Evolutionary conservation across 2,888 invertebrate genomes (phyloP), one percentile per base, ranked within the genome.

Genomic region (Cantharis rufa): DNA sequence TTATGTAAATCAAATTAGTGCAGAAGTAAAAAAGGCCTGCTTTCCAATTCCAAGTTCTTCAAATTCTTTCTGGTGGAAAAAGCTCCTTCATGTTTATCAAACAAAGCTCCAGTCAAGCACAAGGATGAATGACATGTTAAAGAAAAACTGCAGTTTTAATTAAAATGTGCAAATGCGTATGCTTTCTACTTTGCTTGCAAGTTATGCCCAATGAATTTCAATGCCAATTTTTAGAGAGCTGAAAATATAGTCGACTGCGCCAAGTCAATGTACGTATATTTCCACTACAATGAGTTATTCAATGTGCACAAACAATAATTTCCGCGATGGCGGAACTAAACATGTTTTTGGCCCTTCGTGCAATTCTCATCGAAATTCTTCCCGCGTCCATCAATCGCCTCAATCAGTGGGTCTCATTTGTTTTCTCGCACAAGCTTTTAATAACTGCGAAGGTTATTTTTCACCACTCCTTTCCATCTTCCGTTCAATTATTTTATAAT

Each of bases 91-190:
- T 48, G n/a, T 48, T 48, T 48, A 7, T 4, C 48, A n/a, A 48
- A 48, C 48, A n/a, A n/a, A 48, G 48, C 48, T 48, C n/a, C 7
- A 48, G 48, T 48, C 48, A 48, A 48, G 48, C n/a, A 48, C 48
- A 48, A 9, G 48, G n/a, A 48, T 48, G 48, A 48, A 48, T n/a
- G n/a, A n/a, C 48, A 48, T 7, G 48, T 48, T 48, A 7, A n/a
- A 48, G 48, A 48, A 48, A 48, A 48, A 48, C 48, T 48, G 48
- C 48, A 48, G 63, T 74, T 74, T 74, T 64, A 74, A 74, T 74
- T 74, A 74, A 74, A 74, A 70, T 74, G 74, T 70, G 70, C 70
- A 74, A 74, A 32, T 70, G 74, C 48, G 28, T 32, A 21, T 69
- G 70, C 63, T 63, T 73, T 28, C 62, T 32, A 69, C 70, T 74